phyloP scores from a whole-genome alignment of 2,888 invertebrate genomes.

The Aspidiotus destructor region DNA sequence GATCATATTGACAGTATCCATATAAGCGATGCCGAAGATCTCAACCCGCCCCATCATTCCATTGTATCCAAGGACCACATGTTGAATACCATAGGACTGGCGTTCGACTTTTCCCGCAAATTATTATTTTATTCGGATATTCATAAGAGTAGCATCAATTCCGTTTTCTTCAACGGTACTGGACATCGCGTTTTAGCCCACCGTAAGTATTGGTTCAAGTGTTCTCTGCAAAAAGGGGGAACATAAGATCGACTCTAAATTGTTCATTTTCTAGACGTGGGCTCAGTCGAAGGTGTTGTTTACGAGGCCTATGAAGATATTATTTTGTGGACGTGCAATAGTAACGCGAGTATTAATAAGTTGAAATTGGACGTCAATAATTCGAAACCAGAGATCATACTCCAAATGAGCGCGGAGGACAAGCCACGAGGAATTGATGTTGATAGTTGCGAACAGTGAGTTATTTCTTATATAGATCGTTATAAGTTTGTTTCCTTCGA shows the following conservation, averaged over 20 bases:
- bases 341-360: constrained; percentile 61
- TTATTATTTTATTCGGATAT: constrained; percentile 81
- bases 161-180: constrained; percentile 69
- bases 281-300: constrained; percentile 78
- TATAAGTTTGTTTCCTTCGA: not conserved
- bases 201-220: constrained; percentile 45
- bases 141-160: constrained; percentile 71
- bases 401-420: constrained; percentile 52
- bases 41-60: constrained; percentile 66
- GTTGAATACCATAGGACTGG: constrained; percentile 76
- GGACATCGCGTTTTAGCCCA: constrained; percentile 59
- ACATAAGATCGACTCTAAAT: not conserved
- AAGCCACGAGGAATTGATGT: constrained; percentile 77
- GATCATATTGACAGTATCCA: constrained; percentile 72
- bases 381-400: constrained; percentile 47
- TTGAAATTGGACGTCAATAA: constrained; percentile 46
- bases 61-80: constrained; percentile 63
- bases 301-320: constrained; percentile 58
- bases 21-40: constrained; percentile 57
- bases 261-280: constrained; percentile 52
- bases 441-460: constrained; percentile 62
- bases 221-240: not conserved
- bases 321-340: constrained; percentile 79
- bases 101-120: constrained; percentile 61
- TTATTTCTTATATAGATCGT: constrained; percentile 19